Evolutionary conservation across 2,888 invertebrate species (phyloP).

Genomic region (Galerucella nymphaeae): DNA sequence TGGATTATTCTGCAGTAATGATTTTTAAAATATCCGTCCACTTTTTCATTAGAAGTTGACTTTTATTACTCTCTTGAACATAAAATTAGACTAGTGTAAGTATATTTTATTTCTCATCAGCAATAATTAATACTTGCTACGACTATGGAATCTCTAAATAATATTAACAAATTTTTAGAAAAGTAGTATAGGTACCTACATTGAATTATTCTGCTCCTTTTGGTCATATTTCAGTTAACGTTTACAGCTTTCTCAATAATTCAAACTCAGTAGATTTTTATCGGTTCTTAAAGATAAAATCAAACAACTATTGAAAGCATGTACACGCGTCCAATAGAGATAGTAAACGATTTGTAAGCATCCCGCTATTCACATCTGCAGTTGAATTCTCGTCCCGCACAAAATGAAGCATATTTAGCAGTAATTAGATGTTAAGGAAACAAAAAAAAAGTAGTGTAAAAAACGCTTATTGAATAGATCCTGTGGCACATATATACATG

Average conservation of each 20-base stretch:
- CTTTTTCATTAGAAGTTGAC: no score
- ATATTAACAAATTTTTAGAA: not conserved
- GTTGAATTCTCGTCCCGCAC: not conserved
- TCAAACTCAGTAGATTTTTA: not conserved
- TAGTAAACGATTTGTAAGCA: not conserved
- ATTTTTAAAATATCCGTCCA: no score
- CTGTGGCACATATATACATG: no score
- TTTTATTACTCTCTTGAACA: no score
- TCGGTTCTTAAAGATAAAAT: constrained; percentile 6
- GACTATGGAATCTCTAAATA: not conserved
- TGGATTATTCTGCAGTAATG: no score
- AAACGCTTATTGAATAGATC: no score
- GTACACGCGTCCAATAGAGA: constrained; percentile 16
- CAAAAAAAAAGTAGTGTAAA: no score
- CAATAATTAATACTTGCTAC: not conserved
- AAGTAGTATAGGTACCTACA: not conserved
- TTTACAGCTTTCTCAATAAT: not conserved
- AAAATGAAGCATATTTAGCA: no score
- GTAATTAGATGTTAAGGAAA: no score
- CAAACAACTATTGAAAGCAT: not conserved
- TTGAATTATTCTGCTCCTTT: constrained; percentile 11
- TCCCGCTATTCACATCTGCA: constrained; percentile 23
- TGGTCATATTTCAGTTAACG: constrained; percentile 5
- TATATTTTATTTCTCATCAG: not conserved
- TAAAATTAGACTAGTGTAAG: not conserved